A percentile compares a stretch with the other conserved stretches of the same genome.
Evolutionary conservation across 2,888 invertebrate genomes (phyloP).

Genomic region (Didymodactylos carnosus): DNA sequence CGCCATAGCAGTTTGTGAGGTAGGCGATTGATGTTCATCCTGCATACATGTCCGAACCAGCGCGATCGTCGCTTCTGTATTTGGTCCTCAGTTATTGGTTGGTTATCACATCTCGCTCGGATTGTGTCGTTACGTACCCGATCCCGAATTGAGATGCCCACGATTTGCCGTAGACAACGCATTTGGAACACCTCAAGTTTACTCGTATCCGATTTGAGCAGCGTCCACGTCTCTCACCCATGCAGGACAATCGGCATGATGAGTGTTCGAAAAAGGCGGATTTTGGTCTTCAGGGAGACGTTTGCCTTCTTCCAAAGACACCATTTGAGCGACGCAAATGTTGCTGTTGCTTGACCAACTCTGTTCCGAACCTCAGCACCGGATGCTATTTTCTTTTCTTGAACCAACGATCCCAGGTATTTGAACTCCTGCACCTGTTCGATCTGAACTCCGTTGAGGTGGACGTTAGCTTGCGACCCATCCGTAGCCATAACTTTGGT

Average conservation of each 20-base stretch:
- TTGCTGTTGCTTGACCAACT: neutral
- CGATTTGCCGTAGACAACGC: neutral
- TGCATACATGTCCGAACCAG: neutral
- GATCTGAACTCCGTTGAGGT: neutral
- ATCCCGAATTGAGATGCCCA: neutral
- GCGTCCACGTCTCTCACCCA: too few species aligned
- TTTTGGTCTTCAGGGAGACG: neutral
- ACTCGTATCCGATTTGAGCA: too few species aligned
- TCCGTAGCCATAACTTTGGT: neutral
- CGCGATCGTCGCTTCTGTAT: neutral
- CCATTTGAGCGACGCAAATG: neutral
- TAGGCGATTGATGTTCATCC: neutral
- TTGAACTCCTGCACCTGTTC: neutral
- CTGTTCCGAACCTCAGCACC: neutral
- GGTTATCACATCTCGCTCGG: too few species aligned
- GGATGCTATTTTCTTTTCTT: neutral
- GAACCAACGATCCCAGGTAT: neutral
- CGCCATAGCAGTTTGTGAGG: neutral
- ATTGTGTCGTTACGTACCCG: too few species aligned
- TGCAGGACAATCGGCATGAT: neutral
- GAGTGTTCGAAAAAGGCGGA: neutral
- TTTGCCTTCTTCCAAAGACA: neutral
- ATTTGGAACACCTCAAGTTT: too few species aligned
- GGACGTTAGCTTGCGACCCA: neutral
- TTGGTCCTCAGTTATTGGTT: neutral